Base-by-base conservation (phyloP, 37 sponge, comb jelly and placozoan genomes). In the Aplysina aerophoba region DNA sequence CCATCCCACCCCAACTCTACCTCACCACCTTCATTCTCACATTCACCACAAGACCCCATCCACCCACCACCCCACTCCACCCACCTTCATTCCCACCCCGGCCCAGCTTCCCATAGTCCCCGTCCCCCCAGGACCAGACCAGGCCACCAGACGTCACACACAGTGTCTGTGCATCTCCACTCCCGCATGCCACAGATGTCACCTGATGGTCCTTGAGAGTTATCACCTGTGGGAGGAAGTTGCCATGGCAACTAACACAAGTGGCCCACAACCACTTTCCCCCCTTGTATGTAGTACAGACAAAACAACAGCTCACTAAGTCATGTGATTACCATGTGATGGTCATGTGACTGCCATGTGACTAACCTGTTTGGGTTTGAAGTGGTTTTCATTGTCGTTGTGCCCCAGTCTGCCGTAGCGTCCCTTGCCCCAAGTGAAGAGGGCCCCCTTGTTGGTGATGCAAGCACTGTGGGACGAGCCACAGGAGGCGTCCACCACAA, bases 371-470 rank as follows among this genome's bases (percentile, higher is more conserved):
- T 97, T 97, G 27, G 98, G 98, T 60, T 87, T 95, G 73, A 89
- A 40, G 72, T 93, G 94, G 35, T 93, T 92, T 24, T 97, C 98
- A 66, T 89, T 81, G 50, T 95, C 94, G 41, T 96, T 96, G 81
- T 97, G 98, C 3, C 98, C 98, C 5, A 97, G 94, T 71, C 98
- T 79, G 31, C 98, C 98, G 83, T 97, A 97, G 31, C 98, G 84
- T 13, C 98, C 98, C 69, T 97, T 97, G 44, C 98, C 98, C 98
- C 98, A 97, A 11, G 98, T 97, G 85, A 91, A 95, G 60, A 97
- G 83, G 22, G 64, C 81, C 12, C 98, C 98, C 38, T 92, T 87
- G 13, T 89, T 86, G 60, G 89, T 83, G 86, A 93, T 97, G 60
- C 95, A 94, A n/a, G 96, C 96, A 87, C 96, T 95, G 89, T 97